phyloP scores from a whole-genome alignment of 2,797 vertebrate species.

The Cossypha polioptera region DNA sequence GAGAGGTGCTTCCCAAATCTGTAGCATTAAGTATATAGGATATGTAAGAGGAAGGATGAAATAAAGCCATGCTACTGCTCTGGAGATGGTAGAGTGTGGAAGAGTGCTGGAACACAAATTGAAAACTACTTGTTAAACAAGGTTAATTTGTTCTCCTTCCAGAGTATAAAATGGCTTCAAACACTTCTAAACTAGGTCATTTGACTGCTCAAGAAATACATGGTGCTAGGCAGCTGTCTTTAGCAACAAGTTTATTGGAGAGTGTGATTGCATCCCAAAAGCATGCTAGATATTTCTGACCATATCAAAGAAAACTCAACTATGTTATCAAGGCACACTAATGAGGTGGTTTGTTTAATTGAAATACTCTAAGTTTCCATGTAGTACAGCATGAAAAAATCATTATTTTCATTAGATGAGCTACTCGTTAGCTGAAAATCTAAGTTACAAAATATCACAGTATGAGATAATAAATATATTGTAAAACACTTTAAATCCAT shows the following conservation, averaged over 20 bases:
- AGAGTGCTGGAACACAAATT: slow-evolving; percentile 63
- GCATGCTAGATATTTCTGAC: slow-evolving; percentile 71
- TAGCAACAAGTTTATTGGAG: slow-evolving; percentile 63
- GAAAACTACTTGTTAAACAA: slow-evolving; percentile 72
- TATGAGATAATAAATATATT: slow-evolving; percentile 69
- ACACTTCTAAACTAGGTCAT: slow-evolving; percentile 71
- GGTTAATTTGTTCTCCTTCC: slow-evolving; percentile 70
- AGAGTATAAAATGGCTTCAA: slow-evolving; percentile 70
- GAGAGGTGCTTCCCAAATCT: slow-evolving; percentile 6
- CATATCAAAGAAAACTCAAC: slow-evolving; percentile 74
- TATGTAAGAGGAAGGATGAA: not conserved
- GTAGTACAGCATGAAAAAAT: slow-evolving; percentile 75
- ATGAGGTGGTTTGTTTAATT: slow-evolving; percentile 77
- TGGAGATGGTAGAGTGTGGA: not conserved
- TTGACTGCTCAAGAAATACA: slow-evolving; percentile 59
- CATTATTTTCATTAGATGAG: slow-evolving; percentile 75
- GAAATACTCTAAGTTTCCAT: slow-evolving; percentile 72
- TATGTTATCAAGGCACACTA: slow-evolving; percentile 69
- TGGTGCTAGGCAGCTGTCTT: slow-evolving; percentile 52
- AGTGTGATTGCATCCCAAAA: slow-evolving; percentile 70
- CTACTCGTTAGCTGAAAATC: slow-evolving; percentile 67
- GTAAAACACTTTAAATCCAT: slow-evolving; percentile 62
- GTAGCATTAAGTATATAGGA: not conserved
- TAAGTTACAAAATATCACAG: slow-evolving; percentile 70
- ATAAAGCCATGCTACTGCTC: not conserved